Evolutionary conservation across 2,888 invertebrate genomes (phyloP).

Genomic region (Gnatocerus cornutus): DNA sequence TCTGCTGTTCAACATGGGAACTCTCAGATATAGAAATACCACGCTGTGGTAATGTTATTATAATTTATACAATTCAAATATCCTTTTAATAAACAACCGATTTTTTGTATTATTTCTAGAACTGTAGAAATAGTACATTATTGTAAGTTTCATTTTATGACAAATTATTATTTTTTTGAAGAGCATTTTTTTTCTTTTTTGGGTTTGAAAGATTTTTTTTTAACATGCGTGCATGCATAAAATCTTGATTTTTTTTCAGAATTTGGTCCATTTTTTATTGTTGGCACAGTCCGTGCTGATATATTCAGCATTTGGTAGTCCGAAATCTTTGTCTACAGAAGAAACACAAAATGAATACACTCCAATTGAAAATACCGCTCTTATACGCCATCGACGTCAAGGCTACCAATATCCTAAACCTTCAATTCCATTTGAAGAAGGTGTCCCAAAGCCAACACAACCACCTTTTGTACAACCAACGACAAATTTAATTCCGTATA

Average conservation of each 20-base stretch:
- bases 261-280: background rate
- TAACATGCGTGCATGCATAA: no score
- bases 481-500: background rate
- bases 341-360: background rate
- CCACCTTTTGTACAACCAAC: background rate
- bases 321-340: background rate
- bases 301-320: background rate
- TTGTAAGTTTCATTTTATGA: no score
- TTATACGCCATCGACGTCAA: conserved; percentile 16
- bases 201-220: no score
- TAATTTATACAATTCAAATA: no score
- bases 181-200: no score
- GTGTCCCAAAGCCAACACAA: conserved; percentile 2
- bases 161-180: no score
- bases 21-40: no score
- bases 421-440: conserved; percentile 28
- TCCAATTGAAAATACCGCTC: background rate
- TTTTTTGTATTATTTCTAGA: no score
- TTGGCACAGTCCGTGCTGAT: conserved; percentile 29
- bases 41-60: no score
- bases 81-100: no score
- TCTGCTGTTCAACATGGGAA: background rate
- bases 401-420: conserved; percentile 36
- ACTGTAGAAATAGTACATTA: no score
- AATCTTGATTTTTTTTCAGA: conserved; percentile 17